phyloP scores from a whole-genome alignment of 2,113 vertebrate species.

The Saguinus imperator region DNA sequence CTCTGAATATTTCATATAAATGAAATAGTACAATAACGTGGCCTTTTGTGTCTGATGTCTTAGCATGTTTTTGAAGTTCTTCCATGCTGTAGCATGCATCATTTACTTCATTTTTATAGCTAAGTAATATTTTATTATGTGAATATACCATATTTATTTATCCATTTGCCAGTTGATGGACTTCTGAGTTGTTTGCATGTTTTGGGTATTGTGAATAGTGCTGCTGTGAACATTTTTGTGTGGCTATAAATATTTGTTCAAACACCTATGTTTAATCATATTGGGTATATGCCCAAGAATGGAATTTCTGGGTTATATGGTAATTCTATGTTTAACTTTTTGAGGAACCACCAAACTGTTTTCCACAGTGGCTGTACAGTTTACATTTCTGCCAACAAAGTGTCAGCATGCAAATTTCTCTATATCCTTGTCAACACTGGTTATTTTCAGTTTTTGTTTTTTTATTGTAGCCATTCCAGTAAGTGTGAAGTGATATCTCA shows the following conservation, averaged over 20 bases:
- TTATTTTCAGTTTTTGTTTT: constrained; percentile 32
- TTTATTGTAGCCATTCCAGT: constrained; percentile 26
- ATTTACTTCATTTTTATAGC: constrained; percentile 50
- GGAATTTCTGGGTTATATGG: constrained; percentile 45
- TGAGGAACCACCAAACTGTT: constrained; percentile 30
- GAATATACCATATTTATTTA: constrained; percentile 26
- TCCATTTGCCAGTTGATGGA: constrained; percentile 35
- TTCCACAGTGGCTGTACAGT: constrained; percentile 13
- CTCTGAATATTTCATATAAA: constrained; percentile 42
- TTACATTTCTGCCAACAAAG: constrained; percentile 16
- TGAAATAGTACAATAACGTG: constrained; percentile 9
- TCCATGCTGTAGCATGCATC: constrained; percentile 29
- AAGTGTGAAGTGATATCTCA: constrained; percentile 34
- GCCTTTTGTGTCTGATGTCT: constrained; percentile 51
- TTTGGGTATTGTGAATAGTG: constrained; percentile 45
- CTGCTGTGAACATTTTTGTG: constrained; percentile 39
- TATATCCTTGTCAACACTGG: constrained; percentile 22
- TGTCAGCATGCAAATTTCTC: neutral
- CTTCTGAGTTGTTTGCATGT: constrained; percentile 27
- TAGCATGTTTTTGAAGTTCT: constrained; percentile 54
- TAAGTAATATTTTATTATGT: constrained; percentile 51
- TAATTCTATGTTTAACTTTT: constrained; percentile 63
- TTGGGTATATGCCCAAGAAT: constrained; percentile 19
- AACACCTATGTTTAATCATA: constrained; percentile 41
- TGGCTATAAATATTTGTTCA: constrained; percentile 48